Percentiles rank a stretch among this genome's conserved stretches.
phyloP scores from a whole-genome alignment of 2,797 vertebrate species.

The Petrocephalus schoutedeni region DNA sequence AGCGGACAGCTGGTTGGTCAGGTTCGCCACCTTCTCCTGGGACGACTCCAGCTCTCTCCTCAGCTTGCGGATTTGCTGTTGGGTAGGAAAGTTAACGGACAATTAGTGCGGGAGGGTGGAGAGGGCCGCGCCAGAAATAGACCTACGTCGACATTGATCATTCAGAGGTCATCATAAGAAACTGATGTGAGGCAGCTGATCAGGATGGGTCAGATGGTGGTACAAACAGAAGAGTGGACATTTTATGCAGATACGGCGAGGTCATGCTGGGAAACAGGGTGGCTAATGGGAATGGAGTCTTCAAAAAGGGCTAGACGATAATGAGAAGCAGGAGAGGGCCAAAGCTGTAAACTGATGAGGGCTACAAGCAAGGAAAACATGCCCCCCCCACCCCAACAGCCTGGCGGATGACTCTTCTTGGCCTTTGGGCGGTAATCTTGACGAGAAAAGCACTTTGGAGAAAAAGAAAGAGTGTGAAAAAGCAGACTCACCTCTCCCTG shows the following conservation, averaged over 20 bases:
- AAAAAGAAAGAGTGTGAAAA: background rate
- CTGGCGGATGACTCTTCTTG: background rate
- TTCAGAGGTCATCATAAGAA: background rate
- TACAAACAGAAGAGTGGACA: conserved; percentile 19
- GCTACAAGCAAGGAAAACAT: background rate
- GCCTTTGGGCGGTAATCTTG: background rate
- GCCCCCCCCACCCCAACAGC: background rate
- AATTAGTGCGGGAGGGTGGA: background rate
- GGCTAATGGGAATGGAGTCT: conserved; percentile 39
- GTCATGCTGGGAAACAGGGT: conserved; percentile 1
- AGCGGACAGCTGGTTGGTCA: conserved; percentile 86
- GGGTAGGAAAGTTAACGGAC: conserved; percentile 21
- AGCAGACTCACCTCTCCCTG: conserved; percentile 70
- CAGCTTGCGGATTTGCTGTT: conserved; percentile 91
- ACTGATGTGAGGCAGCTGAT: background rate
- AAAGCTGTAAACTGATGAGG: background rate
- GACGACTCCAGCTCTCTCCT: conserved; percentile 90
- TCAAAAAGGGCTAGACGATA: conserved; percentile 1
- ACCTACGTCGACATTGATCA: background rate
- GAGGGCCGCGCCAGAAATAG: background rate
- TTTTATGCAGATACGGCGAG: conserved; percentile 37
- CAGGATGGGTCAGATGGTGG: background rate
- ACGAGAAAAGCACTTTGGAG: background rate
- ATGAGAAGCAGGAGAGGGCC: background rate
- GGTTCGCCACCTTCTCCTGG: conserved; percentile 88